Conservation (phyloP, 1,140 invertebrate genomes). For the Pogonomyrmex californicus region DNA sequence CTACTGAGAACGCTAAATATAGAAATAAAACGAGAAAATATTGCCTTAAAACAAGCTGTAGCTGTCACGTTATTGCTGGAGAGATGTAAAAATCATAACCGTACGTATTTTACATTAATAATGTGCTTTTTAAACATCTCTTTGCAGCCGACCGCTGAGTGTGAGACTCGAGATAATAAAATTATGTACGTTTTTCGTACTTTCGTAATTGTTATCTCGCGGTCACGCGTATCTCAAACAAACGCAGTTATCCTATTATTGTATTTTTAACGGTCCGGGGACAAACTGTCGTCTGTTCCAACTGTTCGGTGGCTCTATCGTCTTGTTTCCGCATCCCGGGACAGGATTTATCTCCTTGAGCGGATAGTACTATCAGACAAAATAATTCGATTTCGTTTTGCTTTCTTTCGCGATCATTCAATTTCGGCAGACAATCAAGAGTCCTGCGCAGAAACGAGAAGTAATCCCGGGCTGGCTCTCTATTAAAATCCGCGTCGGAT, state of each 20-base stretch:
- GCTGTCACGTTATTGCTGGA: not conserved
- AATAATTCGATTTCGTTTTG: constrained; percentile 65
- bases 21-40: not conserved
- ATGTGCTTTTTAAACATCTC: not conserved
- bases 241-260: not conserved
- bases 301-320: not conserved
- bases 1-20: constrained; percentile 31
- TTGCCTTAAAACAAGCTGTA: not conserved
- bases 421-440: constrained; percentile 70
- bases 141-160: not conserved
- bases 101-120: not conserved
- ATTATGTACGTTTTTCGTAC: not conserved
- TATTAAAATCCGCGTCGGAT: constrained; percentile 73
- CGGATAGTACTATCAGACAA: constrained; percentile 17
- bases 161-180: not conserved
- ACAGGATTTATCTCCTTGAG: constrained; percentile 50
- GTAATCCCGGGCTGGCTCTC: constrained; percentile 67
- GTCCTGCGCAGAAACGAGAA: constrained; percentile 62
- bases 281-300: constrained; percentile 2
- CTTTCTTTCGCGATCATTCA: constrained; percentile 67
- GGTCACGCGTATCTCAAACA: not conserved
- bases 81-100: not conserved
- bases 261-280: constrained; percentile 18
- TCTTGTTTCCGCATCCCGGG: constrained; percentile 39
- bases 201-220: constrained; percentile 22